A percentile compares a stretch with the other conserved stretches of the same genome.
phyloP scores from a whole-genome alignment of 2,888 invertebrate species.

The Fragum whitleyi region DNA sequence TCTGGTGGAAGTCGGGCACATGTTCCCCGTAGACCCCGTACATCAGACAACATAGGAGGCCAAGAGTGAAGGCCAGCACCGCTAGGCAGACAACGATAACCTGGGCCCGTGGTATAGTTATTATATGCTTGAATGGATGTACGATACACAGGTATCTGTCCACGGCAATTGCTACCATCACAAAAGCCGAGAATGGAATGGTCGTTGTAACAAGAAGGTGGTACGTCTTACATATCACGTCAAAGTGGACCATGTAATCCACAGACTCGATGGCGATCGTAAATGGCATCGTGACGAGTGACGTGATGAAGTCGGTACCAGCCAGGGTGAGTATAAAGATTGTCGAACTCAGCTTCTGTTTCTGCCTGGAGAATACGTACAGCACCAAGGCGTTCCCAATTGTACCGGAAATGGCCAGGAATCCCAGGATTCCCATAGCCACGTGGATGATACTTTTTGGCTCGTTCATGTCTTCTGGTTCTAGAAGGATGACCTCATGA shows the following conservation, averaged over 20 bases:
- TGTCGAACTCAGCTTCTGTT: constrained; percentile 80
- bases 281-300: constrained; percentile 80
- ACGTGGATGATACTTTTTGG: constrained; percentile 56
- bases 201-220: constrained; percentile 79
- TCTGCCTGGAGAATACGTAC: constrained; percentile 76
- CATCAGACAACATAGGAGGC: constrained; percentile 56
- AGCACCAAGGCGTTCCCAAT: constrained; percentile 81
- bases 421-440: constrained; percentile 72
- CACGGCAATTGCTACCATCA: constrained; percentile 80
- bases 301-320: constrained; percentile 80
- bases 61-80: constrained; percentile 60
- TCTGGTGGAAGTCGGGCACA: not conserved
- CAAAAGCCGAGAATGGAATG: constrained; percentile 81
- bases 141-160: constrained; percentile 81
- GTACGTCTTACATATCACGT: constrained; percentile 78
- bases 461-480: constrained; percentile 50
- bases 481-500: constrained; percentile 1
- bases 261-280: constrained; percentile 79
- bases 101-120: constrained; percentile 79
- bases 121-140: constrained; percentile 80
- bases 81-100: constrained; percentile 61
- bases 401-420: constrained; percentile 76
- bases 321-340: constrained; percentile 82
- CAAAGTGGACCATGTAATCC: constrained; percentile 71
- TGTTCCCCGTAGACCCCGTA: constrained; percentile 47